Conservation (phyloP, 2,888 invertebrate species). For the Cyclophora punctaria region DNA sequence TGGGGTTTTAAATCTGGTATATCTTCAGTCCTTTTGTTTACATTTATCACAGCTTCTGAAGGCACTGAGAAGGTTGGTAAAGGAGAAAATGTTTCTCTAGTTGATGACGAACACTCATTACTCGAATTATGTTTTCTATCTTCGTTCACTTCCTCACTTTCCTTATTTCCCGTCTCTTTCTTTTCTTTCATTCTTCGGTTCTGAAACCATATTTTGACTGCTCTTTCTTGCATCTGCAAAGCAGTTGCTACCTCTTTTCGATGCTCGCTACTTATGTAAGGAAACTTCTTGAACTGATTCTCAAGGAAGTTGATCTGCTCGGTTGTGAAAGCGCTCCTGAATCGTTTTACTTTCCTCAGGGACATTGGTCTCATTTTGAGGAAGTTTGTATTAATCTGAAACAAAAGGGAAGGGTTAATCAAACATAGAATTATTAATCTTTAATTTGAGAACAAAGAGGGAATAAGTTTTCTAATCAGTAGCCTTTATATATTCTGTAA, state of each 20-base stretch:
- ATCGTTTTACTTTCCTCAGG: conserved; percentile 37
- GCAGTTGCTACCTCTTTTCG: conserved; percentile 79
- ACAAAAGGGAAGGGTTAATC: conserved; percentile 4
- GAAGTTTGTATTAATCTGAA: conserved; percentile 20
- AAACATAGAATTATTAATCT: too few relatives aligned
- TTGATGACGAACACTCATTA: conserved; percentile 27
- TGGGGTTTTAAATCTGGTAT: too few relatives aligned
- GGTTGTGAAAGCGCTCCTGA: conserved; percentile 82
- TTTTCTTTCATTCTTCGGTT: conserved; percentile 86
- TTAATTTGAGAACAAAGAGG: too few relatives aligned
- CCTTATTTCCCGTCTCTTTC: conserved; percentile 58
- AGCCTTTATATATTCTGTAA: too few relatives aligned
- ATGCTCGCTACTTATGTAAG: conserved; percentile 79
- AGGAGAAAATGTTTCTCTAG: conserved; percentile 24
- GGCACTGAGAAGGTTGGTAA: conserved; percentile 23
- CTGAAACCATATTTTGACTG: conserved; percentile 91
- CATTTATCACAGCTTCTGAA: neutral
- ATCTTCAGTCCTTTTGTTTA: too few relatives aligned
- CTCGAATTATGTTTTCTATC: conserved; percentile 32
- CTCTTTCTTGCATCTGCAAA: conserved; percentile 80
- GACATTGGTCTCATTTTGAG: conserved; percentile 3
- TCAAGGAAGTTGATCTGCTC: conserved; percentile 83
- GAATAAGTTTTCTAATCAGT: too few relatives aligned
- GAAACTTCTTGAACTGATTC: conserved; percentile 79
- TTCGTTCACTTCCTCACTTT: conserved; percentile 17